These are phyloP conservation scores for Bellardia pandia DNA, from an alignment of 2,888 invertebrate genomes.

Conservation along the genomic window DNA sequence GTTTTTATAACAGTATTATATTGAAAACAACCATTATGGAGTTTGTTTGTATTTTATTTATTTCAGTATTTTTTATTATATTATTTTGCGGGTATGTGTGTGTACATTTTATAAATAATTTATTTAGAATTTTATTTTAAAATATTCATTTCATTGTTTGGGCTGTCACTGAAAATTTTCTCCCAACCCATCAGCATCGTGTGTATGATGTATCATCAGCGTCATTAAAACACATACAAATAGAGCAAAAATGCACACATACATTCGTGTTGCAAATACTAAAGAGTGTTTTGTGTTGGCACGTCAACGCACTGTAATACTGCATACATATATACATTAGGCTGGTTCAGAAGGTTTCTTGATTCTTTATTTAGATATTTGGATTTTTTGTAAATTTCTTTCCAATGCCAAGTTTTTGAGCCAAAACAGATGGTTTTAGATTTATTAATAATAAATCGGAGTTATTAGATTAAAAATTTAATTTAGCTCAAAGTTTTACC, in stretches of 20 bases:
- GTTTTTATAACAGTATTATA: background rate
- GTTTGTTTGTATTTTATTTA: background rate
- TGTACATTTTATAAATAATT: slow-evolving; percentile 36
- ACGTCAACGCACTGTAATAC: slow-evolving; percentile 28
- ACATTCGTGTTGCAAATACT: background rate
- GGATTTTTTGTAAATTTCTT: no score
- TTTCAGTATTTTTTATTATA: background rate
- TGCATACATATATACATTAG: background rate
- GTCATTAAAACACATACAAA: slow-evolving; percentile 6
- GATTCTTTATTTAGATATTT: no score
- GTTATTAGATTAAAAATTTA: no score
- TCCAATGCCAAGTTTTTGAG: no score
- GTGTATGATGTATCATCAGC: no score
- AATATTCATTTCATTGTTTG: slow-evolving; percentile 50
- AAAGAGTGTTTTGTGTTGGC: slow-evolving; percentile 43
- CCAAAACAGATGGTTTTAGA: no score
- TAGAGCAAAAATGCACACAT: background rate
- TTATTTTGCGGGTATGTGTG: background rate
- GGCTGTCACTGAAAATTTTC: slow-evolving; percentile 13
- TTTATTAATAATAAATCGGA: no score
- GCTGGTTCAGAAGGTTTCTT: background rate
- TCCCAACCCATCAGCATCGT: background rate
- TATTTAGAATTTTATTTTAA: slow-evolving; percentile 50
- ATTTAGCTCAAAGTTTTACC: no score
- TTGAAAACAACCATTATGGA: slow-evolving; percentile 9